Evolutionary conservation across 2,888 invertebrate species (phyloP).

Genomic region (Desoria tigrina): DNA sequence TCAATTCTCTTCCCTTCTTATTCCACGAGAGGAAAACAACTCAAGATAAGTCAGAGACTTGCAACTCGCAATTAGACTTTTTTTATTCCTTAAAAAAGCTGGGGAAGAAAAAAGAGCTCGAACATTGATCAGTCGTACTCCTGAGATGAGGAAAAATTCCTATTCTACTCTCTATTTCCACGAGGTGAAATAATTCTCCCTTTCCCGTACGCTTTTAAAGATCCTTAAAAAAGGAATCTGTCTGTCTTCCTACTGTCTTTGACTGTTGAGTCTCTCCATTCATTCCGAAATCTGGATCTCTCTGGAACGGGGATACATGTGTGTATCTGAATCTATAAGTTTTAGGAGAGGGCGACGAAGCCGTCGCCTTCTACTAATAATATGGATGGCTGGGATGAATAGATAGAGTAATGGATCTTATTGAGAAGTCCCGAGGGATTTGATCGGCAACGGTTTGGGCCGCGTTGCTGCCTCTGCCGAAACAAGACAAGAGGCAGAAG

Average conservation of each 20-base stretch:
- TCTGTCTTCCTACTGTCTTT: too few relatives aligned
- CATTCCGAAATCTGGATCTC: too few relatives aligned
- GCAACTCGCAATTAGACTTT: constrained; percentile 17
- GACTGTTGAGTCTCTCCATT: too few relatives aligned
- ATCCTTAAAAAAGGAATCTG: too few relatives aligned
- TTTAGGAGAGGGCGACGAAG: too few relatives aligned
- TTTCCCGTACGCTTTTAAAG: too few relatives aligned
- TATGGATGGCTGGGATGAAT: constrained; percentile 21
- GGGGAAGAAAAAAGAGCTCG: constrained; percentile 1
- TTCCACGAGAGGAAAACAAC: constrained; percentile 17
- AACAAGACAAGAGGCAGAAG: background rate
- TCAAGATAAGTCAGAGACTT: constrained; percentile 2
- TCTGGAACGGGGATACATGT: too few relatives aligned
- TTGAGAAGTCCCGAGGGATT: constrained; percentile 38
- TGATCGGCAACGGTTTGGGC: constrained; percentile 30
- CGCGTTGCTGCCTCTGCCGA: constrained; percentile 11
- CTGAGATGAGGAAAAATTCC: background rate
- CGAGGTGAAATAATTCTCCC: constrained; percentile 4
- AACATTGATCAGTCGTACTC: constrained; percentile 14
- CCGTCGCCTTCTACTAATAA: constrained; percentile 8
- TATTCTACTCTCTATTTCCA: background rate
- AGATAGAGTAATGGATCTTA: constrained; percentile 42
- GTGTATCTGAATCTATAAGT: too few relatives aligned
- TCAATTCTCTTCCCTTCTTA: constrained; percentile 22
- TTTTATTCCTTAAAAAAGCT: too few relatives aligned